These are phyloP conservation scores for Nemotelus pantherinus DNA, from an alignment of 2,888 invertebrate genomes.

Conservation along the genomic window DNA sequence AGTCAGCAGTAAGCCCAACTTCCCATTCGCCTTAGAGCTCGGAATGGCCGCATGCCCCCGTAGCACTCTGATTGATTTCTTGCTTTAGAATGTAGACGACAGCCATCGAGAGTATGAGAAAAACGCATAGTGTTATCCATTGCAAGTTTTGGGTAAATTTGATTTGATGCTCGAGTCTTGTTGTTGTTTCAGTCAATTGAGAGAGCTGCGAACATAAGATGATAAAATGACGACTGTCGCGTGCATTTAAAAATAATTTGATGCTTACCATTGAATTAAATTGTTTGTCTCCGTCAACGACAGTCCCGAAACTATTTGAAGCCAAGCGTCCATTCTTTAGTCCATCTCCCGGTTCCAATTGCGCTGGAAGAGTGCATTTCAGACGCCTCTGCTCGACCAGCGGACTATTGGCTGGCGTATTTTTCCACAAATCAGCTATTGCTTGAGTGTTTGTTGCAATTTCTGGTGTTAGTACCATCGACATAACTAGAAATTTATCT, in stretches of 20 bases:
- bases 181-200: conserved; percentile 62
- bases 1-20: background rate
- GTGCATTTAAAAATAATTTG: background rate
- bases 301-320: background rate
- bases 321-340: conserved; percentile 52
- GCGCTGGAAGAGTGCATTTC: conserved; percentile 71
- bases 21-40: conserved; percentile 10
- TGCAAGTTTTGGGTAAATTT: conserved; percentile 67
- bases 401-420: conserved; percentile 66
- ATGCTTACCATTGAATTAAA: conserved; percentile 44
- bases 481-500: conserved; percentile 91
- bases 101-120: conserved; percentile 63
- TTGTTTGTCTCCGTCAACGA: conserved; percentile 46
- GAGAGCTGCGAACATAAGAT: conserved; percentile 53
- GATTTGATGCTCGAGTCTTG: conserved; percentile 66
- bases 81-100: conserved; percentile 65
- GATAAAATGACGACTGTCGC: conserved; percentile 29
- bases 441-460: conserved; percentile 70
- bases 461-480: conserved; percentile 73
- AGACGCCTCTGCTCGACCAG: conserved; percentile 77
- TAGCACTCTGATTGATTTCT: conserved; percentile 55
- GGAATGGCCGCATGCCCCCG: conserved; percentile 46
- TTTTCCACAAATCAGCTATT: conserved; percentile 79
- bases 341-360: conserved; percentile 52
- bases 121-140: conserved; percentile 66